Conservation (phyloP, 2,797 vertebrate species). For the Arctocebus calabarensis region DNA sequence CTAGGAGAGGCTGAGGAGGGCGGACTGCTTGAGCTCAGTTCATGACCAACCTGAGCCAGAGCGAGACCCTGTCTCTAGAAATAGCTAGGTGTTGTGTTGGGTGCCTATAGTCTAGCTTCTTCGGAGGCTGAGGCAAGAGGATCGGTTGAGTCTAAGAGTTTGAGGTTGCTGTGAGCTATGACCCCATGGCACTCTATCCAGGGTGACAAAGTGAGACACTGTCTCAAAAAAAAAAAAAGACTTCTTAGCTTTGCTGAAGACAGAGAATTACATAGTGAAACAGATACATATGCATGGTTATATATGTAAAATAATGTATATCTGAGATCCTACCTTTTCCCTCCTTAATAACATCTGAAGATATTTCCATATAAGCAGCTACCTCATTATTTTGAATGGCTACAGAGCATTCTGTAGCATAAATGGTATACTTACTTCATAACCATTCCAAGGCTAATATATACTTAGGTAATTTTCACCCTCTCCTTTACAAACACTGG, state of each 20-base stretch:
- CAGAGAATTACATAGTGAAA: slow-evolving; percentile 11
- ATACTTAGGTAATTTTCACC: neutral
- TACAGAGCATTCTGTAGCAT: neutral
- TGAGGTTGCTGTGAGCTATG: too few relatives aligned
- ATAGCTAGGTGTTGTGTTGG: too few relatives aligned
- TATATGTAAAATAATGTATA: neutral
- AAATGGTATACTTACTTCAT: neutral
- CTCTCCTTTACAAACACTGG: neutral
- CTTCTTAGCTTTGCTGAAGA: neutral
- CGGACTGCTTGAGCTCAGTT: too few relatives aligned
- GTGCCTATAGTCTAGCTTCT: too few relatives aligned
- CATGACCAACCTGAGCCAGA: too few relatives aligned
- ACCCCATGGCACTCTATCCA: too few relatives aligned
- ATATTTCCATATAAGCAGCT: neutral
- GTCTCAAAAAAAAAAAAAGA: neutral
- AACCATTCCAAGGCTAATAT: neutral
- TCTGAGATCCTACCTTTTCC: neutral
- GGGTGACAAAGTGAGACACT: too few relatives aligned
- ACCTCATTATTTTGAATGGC: neutral
- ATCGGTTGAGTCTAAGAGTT: too few relatives aligned
- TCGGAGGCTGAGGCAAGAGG: too few relatives aligned
- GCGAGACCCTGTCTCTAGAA: too few relatives aligned
- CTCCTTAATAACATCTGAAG: neutral
- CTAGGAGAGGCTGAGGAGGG: too few relatives aligned
- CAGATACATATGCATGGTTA: neutral